Conservation (phyloP, 2,797 vertebrate species). For the Schizopygopsis malacanthus region DNA sequence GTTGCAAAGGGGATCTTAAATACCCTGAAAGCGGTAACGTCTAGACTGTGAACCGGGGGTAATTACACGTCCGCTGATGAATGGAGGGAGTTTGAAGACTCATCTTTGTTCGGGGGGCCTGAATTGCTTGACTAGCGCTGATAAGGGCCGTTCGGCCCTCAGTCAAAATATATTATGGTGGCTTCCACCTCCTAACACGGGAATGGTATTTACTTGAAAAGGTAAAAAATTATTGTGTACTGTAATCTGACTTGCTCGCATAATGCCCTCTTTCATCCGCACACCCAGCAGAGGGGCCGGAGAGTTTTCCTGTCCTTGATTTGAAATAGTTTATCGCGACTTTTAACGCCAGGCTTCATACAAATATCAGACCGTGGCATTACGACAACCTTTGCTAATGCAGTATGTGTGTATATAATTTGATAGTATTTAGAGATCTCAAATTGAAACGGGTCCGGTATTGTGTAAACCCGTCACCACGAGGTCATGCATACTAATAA, state of each 20-base stretch:
- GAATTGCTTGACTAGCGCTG: slow-evolving; percentile 89
- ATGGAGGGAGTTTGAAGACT: slow-evolving; percentile 94
- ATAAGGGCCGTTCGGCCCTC: slow-evolving; percentile 81
- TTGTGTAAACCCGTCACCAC: slow-evolving; percentile 76
- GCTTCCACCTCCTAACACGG: slow-evolving; percentile 75
- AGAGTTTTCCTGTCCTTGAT: slow-evolving; percentile 76
- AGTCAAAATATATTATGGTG: slow-evolving; percentile 79
- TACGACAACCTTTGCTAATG: slow-evolving; percentile 78
- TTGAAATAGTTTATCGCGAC: slow-evolving; percentile 84
- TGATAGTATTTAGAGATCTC: slow-evolving; percentile 79
- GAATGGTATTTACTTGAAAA: slow-evolving; percentile 86
- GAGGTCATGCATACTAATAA: slow-evolving; percentile 79
- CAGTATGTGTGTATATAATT: slow-evolving; percentile 78
- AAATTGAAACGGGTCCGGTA: slow-evolving; percentile 72
- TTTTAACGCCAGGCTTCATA: slow-evolving; percentile 75
- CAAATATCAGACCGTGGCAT: slow-evolving; percentile 84
- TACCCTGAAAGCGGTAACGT: slow-evolving; percentile 97
- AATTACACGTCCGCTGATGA: slow-evolving; percentile 99
- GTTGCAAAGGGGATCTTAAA: slow-evolving; percentile 97
- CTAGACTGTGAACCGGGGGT: slow-evolving; percentile 97
- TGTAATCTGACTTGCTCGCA: slow-evolving; percentile 88
- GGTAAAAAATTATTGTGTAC: slow-evolving; percentile 87
- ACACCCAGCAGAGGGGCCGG: slow-evolving; percentile 71
- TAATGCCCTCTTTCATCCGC: slow-evolving; percentile 82
- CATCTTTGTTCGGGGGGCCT: slow-evolving; percentile 89